Evolutionary conservation across 2,888 invertebrate genomes (phyloP).

Genomic region (Lasioglossum zephyrum): DNA sequence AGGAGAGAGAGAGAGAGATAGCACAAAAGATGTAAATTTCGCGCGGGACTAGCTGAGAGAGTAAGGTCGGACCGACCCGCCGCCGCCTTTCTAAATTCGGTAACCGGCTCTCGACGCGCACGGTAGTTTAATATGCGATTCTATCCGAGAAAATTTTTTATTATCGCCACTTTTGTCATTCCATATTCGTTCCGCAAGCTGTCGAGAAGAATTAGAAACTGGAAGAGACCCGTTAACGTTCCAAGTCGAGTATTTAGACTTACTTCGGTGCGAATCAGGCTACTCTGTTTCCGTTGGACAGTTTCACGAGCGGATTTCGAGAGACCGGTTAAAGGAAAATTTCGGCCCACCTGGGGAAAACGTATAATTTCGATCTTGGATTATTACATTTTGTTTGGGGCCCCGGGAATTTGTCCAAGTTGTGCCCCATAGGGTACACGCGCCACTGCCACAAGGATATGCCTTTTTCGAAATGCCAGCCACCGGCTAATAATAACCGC

Average conservation of each 20-base stretch:
- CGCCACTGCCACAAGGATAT: not conserved
- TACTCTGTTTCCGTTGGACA: no score
- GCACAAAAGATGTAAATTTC: constrained; percentile 17
- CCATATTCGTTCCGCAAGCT: not conserved
- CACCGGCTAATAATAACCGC: constrained; percentile 1
- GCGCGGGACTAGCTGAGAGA: not conserved
- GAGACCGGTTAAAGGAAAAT: no score
- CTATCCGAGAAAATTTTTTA: not conserved
- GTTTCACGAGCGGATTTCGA: no score
- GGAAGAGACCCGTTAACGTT: not conserved
- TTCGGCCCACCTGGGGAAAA: no score
- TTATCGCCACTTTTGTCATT: not conserved
- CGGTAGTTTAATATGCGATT: not conserved
- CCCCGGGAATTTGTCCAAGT: no score
- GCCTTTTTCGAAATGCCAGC: constrained; percentile 5
- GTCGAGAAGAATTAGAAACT: not conserved
- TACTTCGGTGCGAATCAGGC: no score
- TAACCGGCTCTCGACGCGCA: not conserved
- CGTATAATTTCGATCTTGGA: no score
- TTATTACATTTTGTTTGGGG: no score
- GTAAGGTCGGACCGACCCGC: not conserved
- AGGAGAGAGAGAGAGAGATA: not conserved
- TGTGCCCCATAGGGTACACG: no score
- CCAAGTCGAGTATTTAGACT: no score
- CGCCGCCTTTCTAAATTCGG: constrained; percentile 16